Evolutionary conservation across 2,888 invertebrate genomes (phyloP).

Genomic region (Andrena bicolor): DNA sequence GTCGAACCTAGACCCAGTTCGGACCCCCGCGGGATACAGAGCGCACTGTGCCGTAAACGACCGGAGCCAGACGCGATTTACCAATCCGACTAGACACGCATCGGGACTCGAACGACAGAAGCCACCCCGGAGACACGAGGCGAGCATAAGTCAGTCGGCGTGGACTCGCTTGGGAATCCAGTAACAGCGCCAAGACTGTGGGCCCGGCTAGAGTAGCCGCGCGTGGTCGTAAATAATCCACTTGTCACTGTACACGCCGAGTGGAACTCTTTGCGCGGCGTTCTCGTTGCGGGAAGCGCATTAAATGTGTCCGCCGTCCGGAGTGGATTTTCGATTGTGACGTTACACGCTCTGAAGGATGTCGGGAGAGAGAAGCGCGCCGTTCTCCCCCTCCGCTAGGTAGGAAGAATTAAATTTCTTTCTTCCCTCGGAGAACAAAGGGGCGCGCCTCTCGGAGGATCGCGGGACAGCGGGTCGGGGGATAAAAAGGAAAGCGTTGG

Average conservation of each 20-base stretch:
- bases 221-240: neutral
- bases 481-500: neutral
- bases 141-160: neutral
- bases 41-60: neutral
- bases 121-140: neutral
- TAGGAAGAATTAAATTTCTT: constrained; percentile 51
- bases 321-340: constrained; percentile 14
- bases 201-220: neutral
- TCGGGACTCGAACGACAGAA: neutral
- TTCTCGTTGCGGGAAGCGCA: neutral
- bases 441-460: neutral
- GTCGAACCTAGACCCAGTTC: neutral
- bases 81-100: neutral
- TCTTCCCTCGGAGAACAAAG: constrained; percentile 18
- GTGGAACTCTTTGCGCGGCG: neutral
- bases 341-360: neutral
- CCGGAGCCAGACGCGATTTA: constrained; percentile 7
- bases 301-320: neutral
- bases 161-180: neutral
- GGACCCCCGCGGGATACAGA: neutral
- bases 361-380: neutral
- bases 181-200: neutral
- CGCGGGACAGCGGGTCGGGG: neutral
- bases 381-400: too few species aligned
- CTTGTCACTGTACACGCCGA: neutral